phyloP scores from a whole-genome alignment of 2,888 invertebrate species.

The Fragum whitleyi region DNA sequence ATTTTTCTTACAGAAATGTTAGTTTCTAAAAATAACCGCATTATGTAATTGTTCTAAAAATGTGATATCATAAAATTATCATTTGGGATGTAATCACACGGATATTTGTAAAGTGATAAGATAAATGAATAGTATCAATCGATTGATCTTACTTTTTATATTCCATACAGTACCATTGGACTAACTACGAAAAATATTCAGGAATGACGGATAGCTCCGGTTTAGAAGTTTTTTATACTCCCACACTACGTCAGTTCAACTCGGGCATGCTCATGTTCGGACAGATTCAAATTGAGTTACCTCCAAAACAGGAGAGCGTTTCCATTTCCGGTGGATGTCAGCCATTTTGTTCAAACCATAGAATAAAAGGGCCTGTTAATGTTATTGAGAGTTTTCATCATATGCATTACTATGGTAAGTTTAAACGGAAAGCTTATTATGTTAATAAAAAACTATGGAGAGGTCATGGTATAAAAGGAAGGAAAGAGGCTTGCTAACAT shows the following conservation, averaged over 20 bases:
- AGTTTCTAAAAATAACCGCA: too few relatives aligned
- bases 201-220: constrained; percentile 32
- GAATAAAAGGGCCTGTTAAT: constrained; percentile 15
- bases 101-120: too few relatives aligned
- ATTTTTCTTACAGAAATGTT: too few relatives aligned
- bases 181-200: constrained; percentile 6
- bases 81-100: too few relatives aligned
- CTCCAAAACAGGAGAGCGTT: constrained; percentile 7
- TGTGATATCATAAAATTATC: too few relatives aligned
- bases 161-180: constrained; percentile 43
- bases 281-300: constrained; percentile 15
- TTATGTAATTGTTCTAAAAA: too few relatives aligned
- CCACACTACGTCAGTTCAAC: constrained; percentile 8
- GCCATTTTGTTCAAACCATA: constrained; percentile 23
- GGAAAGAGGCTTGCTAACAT: too few relatives aligned
- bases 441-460: not conserved
- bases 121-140: too few relatives aligned
- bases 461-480: too few relatives aligned
- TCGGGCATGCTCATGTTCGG: constrained; percentile 30
- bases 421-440: too few relatives aligned
- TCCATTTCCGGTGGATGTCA: constrained; percentile 32
- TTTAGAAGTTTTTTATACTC: constrained; percentile 18
- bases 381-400: constrained; percentile 35
- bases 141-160: too few relatives aligned
- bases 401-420: constrained; percentile 36